Evolutionary conservation across 2,888 invertebrate genomes (phyloP), one percentile per base, ranked within the genome.

Genomic region (Muschampia plurimacula): DNA sequence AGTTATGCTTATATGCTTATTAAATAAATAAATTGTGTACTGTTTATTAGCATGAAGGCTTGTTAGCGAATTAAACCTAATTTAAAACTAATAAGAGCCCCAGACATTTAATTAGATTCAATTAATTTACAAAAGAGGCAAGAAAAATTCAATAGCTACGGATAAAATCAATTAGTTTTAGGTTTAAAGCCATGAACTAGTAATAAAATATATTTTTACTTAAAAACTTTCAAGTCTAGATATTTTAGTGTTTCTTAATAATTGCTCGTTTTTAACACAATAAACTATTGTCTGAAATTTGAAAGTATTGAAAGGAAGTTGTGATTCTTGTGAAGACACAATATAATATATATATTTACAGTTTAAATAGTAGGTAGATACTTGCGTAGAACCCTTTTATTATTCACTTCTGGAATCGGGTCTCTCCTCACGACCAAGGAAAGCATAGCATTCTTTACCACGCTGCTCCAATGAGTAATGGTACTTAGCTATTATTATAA

Each of bases 131-230:
- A 39, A 57, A 55, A 57, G 41, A 15, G 57, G 13, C 15, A 41
- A 55, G 36, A 5, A 9, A 66, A 55, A 67, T 28, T 70, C 64
- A 65, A 65, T 46, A 57, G 55, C 6, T 57, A 55, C 52, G 55
- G 65, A 36, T 65, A 15, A 46, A 70, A 70, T 70, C 44, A 39
- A 69, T 69, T 64, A 69, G 64, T 57, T 57, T 65, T 63, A 64
- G 39, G 44, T 57, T 15, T 28, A 46, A 64, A 64, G 64, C 70
- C 69, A 63, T 69, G 69, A 69, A 69, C 69, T 64, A 41, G n/a
- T 64, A 69, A 52, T 62, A 70, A 72, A 74, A 74, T 66, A 55
- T 22, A 67, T 59, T 41, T 55, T 69, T 69, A 63, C 55, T 32
- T 39, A 44, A 55, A 67, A 66, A 67, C 32, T 69, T 69, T 55